Base-by-base conservation (phyloP, 2,113 vertebrate genomes). In the Balaeniceps rex region DNA sequence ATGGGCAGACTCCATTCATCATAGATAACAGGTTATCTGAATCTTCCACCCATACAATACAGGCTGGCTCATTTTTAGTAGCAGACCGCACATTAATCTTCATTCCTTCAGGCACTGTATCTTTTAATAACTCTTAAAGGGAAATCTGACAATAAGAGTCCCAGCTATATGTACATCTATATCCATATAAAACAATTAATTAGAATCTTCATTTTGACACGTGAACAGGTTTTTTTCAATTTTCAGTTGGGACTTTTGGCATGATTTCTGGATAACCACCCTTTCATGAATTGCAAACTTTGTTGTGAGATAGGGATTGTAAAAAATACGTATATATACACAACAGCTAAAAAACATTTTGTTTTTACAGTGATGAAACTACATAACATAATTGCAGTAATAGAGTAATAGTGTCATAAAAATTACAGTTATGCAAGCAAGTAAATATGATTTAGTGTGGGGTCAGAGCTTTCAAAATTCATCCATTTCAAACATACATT, bases 111-210 rank as follows among this genome's bases (percentile, higher is more conserved):
- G 65, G 25, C 34, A 65, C 12, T 11, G 16, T 76, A 42, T 71
- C 76, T 95, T 90, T 95, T 94, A 94, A 76, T 79, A 92, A 33
- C 44, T 57, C 44, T 57, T 79, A 79, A 94, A 94, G 40, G 58
- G 61, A 85, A 82, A 89, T 84, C 19, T 69, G 44, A 82, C 34
- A 82, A 6, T 71, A 76, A 44, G 29, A 82, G 47, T 28, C 28
- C 31, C 57, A 84, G 61, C 52, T 72, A 68, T 33, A 31, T 11
- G 24, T 38, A 72, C 21, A 44, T 60, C 38, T 84, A 29, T 75
- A 90, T 66, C 18, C 19, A 47, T 63, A 60, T 4, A 28, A 8
- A 74, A 40, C 23, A 51, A 42, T 1, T 8, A 90, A 95, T 6
- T 14, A 42, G 38, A 42, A 42, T 63, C 64, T 51, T 77, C 33